phyloP scores from a whole-genome alignment of 2,797 vertebrate genomes.

The Gallinago stenura region DNA sequence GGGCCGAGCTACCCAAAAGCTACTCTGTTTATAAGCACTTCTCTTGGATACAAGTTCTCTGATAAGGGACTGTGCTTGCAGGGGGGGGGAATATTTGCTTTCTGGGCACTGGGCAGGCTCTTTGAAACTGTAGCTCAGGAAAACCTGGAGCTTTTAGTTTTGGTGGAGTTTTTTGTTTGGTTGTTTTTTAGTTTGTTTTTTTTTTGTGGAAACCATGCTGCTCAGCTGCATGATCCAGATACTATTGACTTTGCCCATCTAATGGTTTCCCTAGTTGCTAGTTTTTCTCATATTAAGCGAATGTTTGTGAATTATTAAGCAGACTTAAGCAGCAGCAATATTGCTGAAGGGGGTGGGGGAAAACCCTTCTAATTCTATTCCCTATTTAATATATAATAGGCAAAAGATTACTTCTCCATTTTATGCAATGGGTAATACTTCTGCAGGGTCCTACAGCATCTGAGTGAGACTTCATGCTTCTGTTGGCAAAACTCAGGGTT shows the following conservation, averaged over 20 bases:
- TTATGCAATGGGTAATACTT: neutral
- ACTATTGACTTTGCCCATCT: neutral
- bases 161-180: no score
- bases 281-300: neutral
- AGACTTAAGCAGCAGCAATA: neutral
- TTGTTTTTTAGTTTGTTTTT: neutral
- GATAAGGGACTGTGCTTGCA: neutral
- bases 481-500: neutral
- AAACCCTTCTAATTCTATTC: neutral
- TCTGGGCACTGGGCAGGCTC: neutral
- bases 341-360: fast-evolving
- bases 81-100: neutral
- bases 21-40: neutral
- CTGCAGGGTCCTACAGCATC: neutral
- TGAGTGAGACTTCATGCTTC: neutral
- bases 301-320: neutral
- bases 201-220: neutral
- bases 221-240: neutral
- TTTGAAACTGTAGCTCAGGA: neutral
- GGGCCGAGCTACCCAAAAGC: neutral
- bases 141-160: neutral
- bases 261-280: neutral
- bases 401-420: neutral
- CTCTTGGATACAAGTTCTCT: neutral
- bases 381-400: neutral